Evolutionary conservation across 2,113 vertebrate genomes (phyloP), one percentile per base, ranked within the genome.

Genomic region (Microtus oregoni): DNA sequence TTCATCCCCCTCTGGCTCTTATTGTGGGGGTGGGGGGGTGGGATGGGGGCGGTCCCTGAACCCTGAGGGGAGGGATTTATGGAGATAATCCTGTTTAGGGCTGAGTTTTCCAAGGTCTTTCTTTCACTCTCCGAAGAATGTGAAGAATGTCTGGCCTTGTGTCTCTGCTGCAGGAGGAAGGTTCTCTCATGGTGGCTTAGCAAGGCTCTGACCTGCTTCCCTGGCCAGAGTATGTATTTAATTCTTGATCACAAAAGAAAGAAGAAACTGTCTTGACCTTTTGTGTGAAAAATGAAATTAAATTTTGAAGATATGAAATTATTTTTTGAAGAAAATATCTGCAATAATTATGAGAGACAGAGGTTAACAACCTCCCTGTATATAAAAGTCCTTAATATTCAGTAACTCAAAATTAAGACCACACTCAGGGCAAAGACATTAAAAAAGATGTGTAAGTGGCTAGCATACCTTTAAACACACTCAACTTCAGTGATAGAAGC

Each of bases 241-340:
- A 47, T 91, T 91, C 50, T 75, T 94, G 44, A 94, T 75, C 72
- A 91, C 44, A 93, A 94, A 88, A 52, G 91, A 78, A 95, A 79
- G 22, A 32, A 82, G 12, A 68, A 76, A 76, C 65, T 61, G 65
- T 50, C 35, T 90, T 79, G n/a, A 65, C 85, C 28, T n/a, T 87
- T 83, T 82, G 67, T 92, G 76, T 88, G 82, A 88, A 70, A 83
- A 70, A 52, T 70, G 26, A 88, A 89, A 89, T 73, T 47, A 82
- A 94, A 41, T 19, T 90, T 81, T 93, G 86, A 73, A 86, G 47
- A 41, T 5, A 76, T 67, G 76, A 68, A 83, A 73, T 85, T 7
- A 76, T 76, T 41, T 86, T 92, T 70, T 94, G 89, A 50, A 85
- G 85, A 72, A 94, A 94, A 83, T 44, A 52, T 55, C 61, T 76